Conservation (phyloP, 2,888 invertebrate genomes). For the Tryphoninae sp. region DNA sequence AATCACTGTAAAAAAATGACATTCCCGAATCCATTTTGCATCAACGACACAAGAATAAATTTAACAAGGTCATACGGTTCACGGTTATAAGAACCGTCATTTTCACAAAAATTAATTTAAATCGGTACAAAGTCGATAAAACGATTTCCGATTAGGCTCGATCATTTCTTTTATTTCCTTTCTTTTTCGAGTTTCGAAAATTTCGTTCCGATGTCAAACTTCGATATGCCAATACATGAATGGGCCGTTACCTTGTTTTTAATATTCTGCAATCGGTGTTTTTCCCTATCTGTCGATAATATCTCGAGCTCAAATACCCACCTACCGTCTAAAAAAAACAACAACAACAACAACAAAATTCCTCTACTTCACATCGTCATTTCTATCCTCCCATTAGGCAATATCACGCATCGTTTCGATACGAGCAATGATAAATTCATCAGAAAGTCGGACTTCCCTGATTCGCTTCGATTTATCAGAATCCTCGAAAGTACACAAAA, state of each 20-base stretch:
- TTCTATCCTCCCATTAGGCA: no score
- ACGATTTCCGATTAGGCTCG: background rate
- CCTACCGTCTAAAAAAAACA: background rate
- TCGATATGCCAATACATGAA: conserved; percentile 49
- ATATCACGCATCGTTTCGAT: no score
- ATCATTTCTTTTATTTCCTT: background rate
- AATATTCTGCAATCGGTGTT: conserved; percentile 34
- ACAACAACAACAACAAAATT: background rate
- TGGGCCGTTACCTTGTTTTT: conserved; percentile 54
- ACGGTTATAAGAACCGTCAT: background rate
- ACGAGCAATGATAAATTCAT: no score
- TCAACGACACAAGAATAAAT: no score
- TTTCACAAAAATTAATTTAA: background rate
- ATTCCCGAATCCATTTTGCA: background rate
- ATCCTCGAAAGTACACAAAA: no score
- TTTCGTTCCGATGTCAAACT: background rate
- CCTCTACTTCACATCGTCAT: background rate
- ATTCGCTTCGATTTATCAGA: no score
- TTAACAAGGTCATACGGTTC: no score
- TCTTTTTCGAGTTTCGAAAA: background rate
- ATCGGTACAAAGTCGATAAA: background rate
- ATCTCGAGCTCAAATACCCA: background rate
- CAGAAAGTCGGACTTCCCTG: no score
- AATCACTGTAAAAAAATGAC: background rate
- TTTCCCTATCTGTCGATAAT: conserved; percentile 44